Evolutionary conservation across 2,113 vertebrate species (phyloP).

Genomic region (Empidonax traillii): DNA sequence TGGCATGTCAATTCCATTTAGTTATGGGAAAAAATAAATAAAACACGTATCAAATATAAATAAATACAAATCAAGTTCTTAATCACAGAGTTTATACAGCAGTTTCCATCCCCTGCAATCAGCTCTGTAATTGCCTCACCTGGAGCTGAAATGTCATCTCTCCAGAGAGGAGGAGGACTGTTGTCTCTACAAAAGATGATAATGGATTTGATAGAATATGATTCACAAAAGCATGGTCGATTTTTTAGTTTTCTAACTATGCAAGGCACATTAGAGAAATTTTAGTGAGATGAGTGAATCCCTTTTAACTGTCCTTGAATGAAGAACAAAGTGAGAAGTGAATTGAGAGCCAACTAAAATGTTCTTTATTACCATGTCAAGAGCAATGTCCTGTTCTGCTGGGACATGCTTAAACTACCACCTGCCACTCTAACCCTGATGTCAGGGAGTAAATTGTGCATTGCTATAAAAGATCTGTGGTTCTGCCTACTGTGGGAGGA

Average conservation of each 20-base stretch:
- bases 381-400: neutral
- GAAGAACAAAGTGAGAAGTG: neutral
- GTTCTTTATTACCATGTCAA: neutral
- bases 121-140: conserved; percentile 58
- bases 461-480: neutral
- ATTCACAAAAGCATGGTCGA: neutral
- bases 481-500: neutral
- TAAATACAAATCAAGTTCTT: conserved; percentile 59
- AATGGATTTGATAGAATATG: conserved; percentile 22
- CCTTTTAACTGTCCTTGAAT: neutral
- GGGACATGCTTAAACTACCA: neutral
- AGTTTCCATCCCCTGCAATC: conserved; percentile 55
- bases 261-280: neutral
- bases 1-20: conserved; percentile 10
- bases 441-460: neutral
- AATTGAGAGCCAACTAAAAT: neutral
- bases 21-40: conserved; percentile 39
- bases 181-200: conserved; percentile 20
- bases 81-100: conserved; percentile 37
- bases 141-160: conserved; percentile 17
- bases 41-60: conserved; percentile 43
- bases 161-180: conserved; percentile 28
- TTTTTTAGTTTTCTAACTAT: neutral
- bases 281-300: neutral
- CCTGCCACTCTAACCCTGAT: neutral